phyloP scores from a whole-genome alignment of 2,113 vertebrate species.

The Aegithalos caudatus region DNA sequence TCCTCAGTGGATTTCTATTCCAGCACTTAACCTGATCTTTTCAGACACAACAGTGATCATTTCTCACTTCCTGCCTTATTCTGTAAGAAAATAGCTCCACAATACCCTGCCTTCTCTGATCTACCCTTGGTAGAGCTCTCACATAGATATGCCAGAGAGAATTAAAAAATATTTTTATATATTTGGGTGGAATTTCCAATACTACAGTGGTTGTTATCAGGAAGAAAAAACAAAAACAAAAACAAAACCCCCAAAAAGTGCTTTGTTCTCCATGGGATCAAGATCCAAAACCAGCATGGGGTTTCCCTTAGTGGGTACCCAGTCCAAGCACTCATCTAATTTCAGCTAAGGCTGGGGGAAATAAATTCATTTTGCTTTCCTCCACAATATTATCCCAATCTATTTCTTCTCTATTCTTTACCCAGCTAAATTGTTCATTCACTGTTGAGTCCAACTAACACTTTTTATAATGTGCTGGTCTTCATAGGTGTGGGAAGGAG shows the following conservation, averaged over 20 bases:
- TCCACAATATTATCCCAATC: background rate
- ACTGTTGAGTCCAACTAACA: background rate
- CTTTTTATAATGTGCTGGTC: background rate
- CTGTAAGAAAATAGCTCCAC: background rate
- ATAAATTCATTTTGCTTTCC: background rate
- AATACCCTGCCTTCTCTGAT: background rate
- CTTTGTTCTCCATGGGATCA: background rate
- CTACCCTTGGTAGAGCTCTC: background rate
- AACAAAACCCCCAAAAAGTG: too few relatives aligned
- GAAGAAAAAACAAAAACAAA: background rate
- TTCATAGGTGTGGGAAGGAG: background rate
- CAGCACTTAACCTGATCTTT: conserved; percentile 3
- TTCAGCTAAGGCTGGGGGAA: background rate
- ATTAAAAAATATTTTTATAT: background rate
- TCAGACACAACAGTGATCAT: background rate
- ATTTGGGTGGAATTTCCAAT: background rate
- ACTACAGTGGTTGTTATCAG: background rate
- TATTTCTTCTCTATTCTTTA: background rate
- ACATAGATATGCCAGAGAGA: background rate
- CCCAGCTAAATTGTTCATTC: background rate
- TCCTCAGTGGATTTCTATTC: conserved; percentile 1
- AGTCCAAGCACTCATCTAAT: background rate
- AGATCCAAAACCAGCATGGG: background rate
- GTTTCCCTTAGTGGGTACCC: background rate
- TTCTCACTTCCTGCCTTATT: background rate